phyloP scores from a whole-genome alignment of 23 tunicate species.

The Phallusia fumigata region DNA sequence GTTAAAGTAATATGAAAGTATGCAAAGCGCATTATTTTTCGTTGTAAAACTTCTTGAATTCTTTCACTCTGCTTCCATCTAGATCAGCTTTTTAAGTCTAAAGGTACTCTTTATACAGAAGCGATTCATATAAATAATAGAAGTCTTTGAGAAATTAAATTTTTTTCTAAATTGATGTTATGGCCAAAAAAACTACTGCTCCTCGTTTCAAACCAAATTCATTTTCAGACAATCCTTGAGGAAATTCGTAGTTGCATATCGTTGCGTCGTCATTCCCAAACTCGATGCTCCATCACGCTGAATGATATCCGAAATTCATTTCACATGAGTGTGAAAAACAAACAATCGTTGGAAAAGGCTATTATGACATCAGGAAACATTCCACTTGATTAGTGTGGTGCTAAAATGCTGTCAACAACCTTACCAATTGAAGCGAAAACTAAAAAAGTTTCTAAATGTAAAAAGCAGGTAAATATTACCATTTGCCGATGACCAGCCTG shows the following conservation, averaged over 20 bases:
- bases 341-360: slow-evolving; percentile 42
- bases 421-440: too few species aligned
- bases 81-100: too few species aligned
- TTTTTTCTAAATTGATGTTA: too few species aligned
- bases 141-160: too few species aligned
- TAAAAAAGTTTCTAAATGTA: too few species aligned
- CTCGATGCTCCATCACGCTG: slow-evolving; percentile 76
- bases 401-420: too few species aligned
- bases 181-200: too few species aligned
- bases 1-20: too few species aligned
- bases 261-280: slow-evolving; percentile 67
- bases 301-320: slow-evolving; percentile 78
- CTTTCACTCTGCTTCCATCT: neutral
- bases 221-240: slow-evolving; percentile 72
- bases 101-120: too few species aligned
- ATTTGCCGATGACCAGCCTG: too few species aligned
- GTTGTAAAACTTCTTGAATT: neutral
- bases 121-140: too few species aligned
- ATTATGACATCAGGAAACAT: slow-evolving; percentile 19
- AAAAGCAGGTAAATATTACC: too few species aligned
- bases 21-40: neutral
- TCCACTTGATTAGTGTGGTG: slow-evolving; percentile 5
- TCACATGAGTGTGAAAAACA: slow-evolving; percentile 59
- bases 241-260: slow-evolving; percentile 60
- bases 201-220: neutral